A percentile compares a stretch with the other conserved stretches of the same genome.
These are phyloP conservation scores for Nowickia ferox DNA, from an alignment of 2,888 invertebrate species.

Conservation along the genomic window DNA sequence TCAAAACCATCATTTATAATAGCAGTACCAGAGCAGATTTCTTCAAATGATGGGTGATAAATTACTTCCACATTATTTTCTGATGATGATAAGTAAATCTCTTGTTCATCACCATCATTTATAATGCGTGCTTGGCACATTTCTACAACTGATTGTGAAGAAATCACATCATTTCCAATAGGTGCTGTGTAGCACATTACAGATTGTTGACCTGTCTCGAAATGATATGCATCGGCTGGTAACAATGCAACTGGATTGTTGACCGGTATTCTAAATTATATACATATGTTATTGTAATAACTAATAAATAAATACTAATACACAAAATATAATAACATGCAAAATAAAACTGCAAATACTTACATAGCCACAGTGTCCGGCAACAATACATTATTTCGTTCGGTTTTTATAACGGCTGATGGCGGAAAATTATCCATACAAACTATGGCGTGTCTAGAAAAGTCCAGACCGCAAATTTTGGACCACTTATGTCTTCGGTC, in stretches of 20 bases:
- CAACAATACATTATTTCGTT: not conserved
- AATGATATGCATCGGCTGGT: not conserved
- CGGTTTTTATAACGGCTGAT: not conserved
- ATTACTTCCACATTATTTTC: no score
- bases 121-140: no score
- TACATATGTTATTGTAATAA: no score
- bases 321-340: no score
- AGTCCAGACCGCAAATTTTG: not conserved
- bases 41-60: not conserved
- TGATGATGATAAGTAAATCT: no score
- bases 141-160: no score
- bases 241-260: not conserved
- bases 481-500: not conserved
- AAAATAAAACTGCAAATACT: not conserved
- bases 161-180: no score
- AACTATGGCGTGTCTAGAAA: not conserved
- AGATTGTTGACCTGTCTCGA: no score
- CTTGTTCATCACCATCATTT: no score
- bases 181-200: no score
- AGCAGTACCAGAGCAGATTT: not conserved
- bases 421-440: not conserved
- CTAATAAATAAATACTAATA: no score
- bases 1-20: not conserved
- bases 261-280: not conserved
- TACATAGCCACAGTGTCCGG: not conserved